Evolutionary conservation across 2,888 invertebrate genomes (phyloP), one percentile per base, ranked within the genome.

Genomic region (Mystacides longicornis): DNA sequence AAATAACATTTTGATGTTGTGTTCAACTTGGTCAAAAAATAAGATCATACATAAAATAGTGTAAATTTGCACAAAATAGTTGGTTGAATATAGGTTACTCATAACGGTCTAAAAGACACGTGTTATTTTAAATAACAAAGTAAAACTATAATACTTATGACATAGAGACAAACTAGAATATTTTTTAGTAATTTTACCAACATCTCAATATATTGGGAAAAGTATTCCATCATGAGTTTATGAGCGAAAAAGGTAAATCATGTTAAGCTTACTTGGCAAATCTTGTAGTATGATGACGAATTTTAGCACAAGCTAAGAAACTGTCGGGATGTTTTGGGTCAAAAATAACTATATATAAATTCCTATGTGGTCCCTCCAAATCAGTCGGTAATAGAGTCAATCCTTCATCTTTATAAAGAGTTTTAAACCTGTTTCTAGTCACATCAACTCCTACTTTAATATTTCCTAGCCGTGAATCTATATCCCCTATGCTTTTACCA

Each of bases 221-320:
- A n/a, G n/a, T n/a, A n/a, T n/a, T n/a, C n/a, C n/a, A n/a, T n/a
- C n/a, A n/a, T n/a, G n/a, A n/a, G n/a, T n/a, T n/a, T n/a, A n/a
- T n/a, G n/a, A n/a, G n/a, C n/a, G n/a, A n/a, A 43, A 43, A 47
- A 47, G 9, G 21, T 5, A 47, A 47, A 47, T 19, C 7, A 47
- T n/a, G n/a, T n/a, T n/a, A n/a, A 48, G 75, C 82, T 81, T 70
- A 90, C 90, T 86, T 89, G 51, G 84, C 79, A 58, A 79, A 76
- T 64, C 83, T 77, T 0, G 87, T 80, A 62, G 80, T 79, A 51
- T 82, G 80, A 51, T 82, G 78, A 62, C 85, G 77, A 60, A 95
- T 83, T 70, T 88, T 88, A 1, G 93, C 89, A 68, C 94, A 95
- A 0, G 87, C 86, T 64, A 92, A 69, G 67, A 88, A 89, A 56